Conservation (phyloP, 2,888 invertebrate genomes). For the Abrostola triplasia region DNA sequence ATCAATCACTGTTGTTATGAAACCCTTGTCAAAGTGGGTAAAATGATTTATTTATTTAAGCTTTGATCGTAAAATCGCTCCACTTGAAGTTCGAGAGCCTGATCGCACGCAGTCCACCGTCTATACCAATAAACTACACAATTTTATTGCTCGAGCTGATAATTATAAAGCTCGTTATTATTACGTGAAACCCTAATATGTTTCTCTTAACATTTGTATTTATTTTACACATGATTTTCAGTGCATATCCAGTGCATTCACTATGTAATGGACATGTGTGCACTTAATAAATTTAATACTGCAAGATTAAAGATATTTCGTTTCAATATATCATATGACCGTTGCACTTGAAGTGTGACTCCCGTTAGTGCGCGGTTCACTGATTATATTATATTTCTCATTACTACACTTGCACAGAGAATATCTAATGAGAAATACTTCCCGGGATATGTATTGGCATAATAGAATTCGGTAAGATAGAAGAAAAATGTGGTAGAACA, state of each 20-base stretch:
- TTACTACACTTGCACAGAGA: conserved; percentile 66
- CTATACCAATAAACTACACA: conserved; percentile 73
- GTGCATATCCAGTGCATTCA: conserved; percentile 35
- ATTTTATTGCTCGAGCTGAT: conserved; percentile 74
- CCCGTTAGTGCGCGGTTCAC: conserved; percentile 82
- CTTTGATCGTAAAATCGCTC: conserved; percentile 70
- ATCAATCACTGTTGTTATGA: conserved; percentile 58
- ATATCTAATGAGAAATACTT: conserved; percentile 29
- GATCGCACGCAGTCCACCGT: conserved; percentile 66
- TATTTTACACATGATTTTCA: conserved; percentile 24
- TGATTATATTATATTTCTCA: conserved; percentile 73
- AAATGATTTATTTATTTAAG: conserved; percentile 75
- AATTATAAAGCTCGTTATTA: conserved; percentile 69
- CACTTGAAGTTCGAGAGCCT: conserved; percentile 72
- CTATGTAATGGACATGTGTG: conserved; percentile 20
- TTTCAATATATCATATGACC: conserved; percentile 80
- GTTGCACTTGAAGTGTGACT: conserved; percentile 79
- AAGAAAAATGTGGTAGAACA: too few species aligned
- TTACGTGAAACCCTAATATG: conserved; percentile 63
- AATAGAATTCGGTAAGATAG: not conserved
- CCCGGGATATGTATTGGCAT: conserved; percentile 43
- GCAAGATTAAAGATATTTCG: conserved; percentile 64
- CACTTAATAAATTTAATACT: conserved; percentile 55
- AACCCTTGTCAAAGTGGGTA: conserved; percentile 62
- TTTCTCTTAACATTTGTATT: conserved; percentile 24